These are phyloP conservation scores for Dendrophyllia cribrosa DNA, from an alignment of 64 coral and sea anemone genomes.

Conservation along the genomic window DNA sequence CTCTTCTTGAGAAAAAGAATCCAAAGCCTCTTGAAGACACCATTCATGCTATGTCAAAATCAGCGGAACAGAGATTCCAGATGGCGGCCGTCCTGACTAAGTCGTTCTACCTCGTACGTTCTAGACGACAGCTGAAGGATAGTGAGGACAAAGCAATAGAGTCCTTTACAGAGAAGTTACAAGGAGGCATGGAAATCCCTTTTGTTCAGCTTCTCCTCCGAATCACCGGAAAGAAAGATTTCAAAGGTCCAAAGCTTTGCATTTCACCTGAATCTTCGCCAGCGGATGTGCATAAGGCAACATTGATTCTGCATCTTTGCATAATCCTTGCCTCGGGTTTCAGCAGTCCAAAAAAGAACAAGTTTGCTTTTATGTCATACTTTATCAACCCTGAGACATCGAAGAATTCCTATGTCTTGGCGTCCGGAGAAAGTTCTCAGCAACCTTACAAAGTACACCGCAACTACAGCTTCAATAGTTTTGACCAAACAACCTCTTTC, in stretches of 20 bases:
- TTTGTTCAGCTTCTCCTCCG: slow-evolving; percentile 52
- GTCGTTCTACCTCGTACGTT: slow-evolving; percentile 73
- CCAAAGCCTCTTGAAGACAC: slow-evolving; percentile 17
- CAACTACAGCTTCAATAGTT: not conserved
- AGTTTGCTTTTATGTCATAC: slow-evolving; percentile 24
- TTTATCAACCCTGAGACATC: slow-evolving; percentile 35
- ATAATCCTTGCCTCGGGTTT: slow-evolving; percentile 56
- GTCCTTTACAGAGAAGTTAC: slow-evolving; percentile 27
- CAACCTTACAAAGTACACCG: not conserved
- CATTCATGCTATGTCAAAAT: slow-evolving; percentile 7
- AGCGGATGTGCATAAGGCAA: slow-evolving; percentile 69
- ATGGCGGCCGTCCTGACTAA: slow-evolving; percentile 59
- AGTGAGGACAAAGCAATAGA: slow-evolving; percentile 85
- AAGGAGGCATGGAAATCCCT: not conserved
- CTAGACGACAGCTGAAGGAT: slow-evolving; percentile 65
- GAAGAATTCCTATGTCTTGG: slow-evolving; percentile 19
- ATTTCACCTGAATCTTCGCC: slow-evolving; percentile 71
- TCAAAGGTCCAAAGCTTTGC: slow-evolving; percentile 36
- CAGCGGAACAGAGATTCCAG: slow-evolving; percentile 23
- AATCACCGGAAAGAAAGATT: slow-evolving; percentile 65
- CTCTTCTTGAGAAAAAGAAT: slow-evolving; percentile 10
- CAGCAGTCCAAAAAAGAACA: not conserved
- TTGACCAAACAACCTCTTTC: not conserved
- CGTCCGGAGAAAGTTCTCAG: not conserved
- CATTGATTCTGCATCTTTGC: slow-evolving; percentile 63